These are phyloP conservation scores for Drosophila diplacantha DNA, from an alignment of 2,888 invertebrate genomes.

Conservation along the genomic window DNA sequence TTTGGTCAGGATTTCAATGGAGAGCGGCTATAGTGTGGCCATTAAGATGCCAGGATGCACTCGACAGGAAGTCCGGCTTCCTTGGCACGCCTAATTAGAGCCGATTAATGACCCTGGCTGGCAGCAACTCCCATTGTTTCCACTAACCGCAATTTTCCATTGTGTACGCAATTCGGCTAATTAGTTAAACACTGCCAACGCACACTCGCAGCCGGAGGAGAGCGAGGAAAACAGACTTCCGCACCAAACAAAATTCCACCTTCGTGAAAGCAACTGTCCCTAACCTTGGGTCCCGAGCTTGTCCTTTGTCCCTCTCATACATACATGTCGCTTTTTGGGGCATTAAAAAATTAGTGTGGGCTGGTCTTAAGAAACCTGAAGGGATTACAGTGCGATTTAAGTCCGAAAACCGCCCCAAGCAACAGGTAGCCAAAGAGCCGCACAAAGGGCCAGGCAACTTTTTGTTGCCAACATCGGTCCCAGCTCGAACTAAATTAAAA, in stretches of 20 bases:
- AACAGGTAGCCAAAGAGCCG: slow-evolving; percentile 54
- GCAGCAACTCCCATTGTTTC: slow-evolving; percentile 43
- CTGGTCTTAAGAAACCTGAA: slow-evolving; percentile 58
- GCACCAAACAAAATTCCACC: slow-evolving; percentile 10
- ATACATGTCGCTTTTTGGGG: slow-evolving; percentile 8
- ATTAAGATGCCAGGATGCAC: slow-evolving; percentile 33
- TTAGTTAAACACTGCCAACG: slow-evolving; percentile 49
- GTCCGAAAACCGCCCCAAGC: slow-evolving; percentile 40
- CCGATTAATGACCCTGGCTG: slow-evolving; percentile 21
- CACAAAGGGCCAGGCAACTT: slow-evolving; percentile 38
- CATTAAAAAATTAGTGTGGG: slow-evolving; percentile 64
- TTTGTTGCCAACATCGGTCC: slow-evolving; percentile 9
- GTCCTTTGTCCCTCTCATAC: slow-evolving; percentile 11
- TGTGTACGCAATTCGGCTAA: slow-evolving; percentile 54
- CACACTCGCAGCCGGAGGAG: slow-evolving; percentile 2
- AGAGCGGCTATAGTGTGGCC: slow-evolving; percentile 7
- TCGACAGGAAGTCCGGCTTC: slow-evolving; percentile 48
- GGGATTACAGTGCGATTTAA: slow-evolving; percentile 59
- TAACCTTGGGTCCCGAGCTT: not conserved
- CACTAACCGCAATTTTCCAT: slow-evolving; percentile 37
- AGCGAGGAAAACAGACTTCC: not conserved
- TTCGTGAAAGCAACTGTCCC: slow-evolving; percentile 32
- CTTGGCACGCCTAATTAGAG: slow-evolving; percentile 52
- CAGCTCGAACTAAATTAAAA: slow-evolving; percentile 58
- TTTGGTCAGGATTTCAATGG: slow-evolving; percentile 3